phyloP scores from a whole-genome alignment of 2,888 invertebrate genomes.

The Rhyacophila evoluta region DNA sequence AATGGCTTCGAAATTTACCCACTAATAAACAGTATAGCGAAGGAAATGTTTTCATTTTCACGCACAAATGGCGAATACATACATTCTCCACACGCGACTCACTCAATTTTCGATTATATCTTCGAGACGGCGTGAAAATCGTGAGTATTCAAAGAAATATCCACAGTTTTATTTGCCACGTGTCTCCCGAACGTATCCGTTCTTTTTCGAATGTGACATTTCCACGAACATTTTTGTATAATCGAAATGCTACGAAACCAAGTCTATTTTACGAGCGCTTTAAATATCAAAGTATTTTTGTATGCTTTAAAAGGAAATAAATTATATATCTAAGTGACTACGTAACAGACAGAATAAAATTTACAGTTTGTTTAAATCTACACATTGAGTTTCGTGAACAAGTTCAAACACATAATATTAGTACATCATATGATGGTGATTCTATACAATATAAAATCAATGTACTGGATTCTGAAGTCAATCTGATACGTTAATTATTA shows the following conservation, averaged over 20 bases:
- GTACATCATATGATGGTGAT: too few species aligned
- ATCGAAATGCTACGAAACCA: background rate
- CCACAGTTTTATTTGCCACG: background rate
- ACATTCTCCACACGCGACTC: background rate
- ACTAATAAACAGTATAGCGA: background rate
- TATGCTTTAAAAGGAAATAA: too few species aligned
- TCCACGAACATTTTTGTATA: background rate
- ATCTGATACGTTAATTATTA: too few species aligned
- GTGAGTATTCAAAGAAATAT: background rate
- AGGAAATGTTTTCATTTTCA: constrained; percentile 7
- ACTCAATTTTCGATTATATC: constrained; percentile 20
- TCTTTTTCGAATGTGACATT: background rate
- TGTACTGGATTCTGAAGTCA: too few species aligned
- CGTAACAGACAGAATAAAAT: too few species aligned
- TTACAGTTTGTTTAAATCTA: too few species aligned
- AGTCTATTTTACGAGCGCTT: too few species aligned
- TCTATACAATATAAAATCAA: too few species aligned
- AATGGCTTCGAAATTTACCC: background rate
- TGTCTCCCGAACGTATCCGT: background rate
- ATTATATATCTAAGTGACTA: too few species aligned
- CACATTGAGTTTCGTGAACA: too few species aligned
- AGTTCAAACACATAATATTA: too few species aligned
- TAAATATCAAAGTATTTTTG: too few species aligned
- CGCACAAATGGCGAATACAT: background rate
- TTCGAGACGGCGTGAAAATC: background rate